Base-by-base conservation (phyloP, 2,888 invertebrate genomes). In the Aphodius granarius region DNA sequence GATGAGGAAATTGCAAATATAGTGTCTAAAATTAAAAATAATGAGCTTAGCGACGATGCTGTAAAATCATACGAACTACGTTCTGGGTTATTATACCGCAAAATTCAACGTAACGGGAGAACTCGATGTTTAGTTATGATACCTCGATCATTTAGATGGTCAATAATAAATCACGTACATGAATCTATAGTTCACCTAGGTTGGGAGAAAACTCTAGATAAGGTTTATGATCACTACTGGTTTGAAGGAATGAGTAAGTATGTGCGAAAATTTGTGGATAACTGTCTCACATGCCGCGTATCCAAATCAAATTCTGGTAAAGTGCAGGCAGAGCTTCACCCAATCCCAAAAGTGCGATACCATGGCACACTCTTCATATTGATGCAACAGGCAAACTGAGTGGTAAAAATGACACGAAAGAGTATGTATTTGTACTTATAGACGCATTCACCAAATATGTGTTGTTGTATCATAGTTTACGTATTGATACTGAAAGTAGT, bases 351-450 rank as follows among this genome's bases (percentile, higher is more conserved):
- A 64, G 18, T 64, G n/a, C 64, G 18, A 64, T 17, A 64, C 64
- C 64, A 17, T 64, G 64, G 64, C 64, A 64, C 64, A 64, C 64
- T 17, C 16, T 64, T 64, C 64, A 64, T 17, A 64, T 64, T 17
- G 64, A 64, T 64, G 18, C 18, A 17, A 17, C 64, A n/a, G 64
- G 64, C n/a, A 64, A 64, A 64, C 18, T 64, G 64, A 64, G 64
- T 64, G 64, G 64, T 15, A 64, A 64, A 64, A 64, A 17, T 64
- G 64, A 64, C 64, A 64, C 4, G 18, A 64, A 64, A 64, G 64
- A 64, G 64, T 64, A 64, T 64, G 64, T 64, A 64, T 64, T 64
- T 17, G 64, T 64, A 17, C 64, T 64, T 17, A 64, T 64, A 64
- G 64, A 64, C 18, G 64, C n/a, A 17, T 64, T 64, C 18, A 17